Evolutionary conservation across 92 coral and sea anemone genomes (phyloP), one percentile per base, ranked within the genome.

Genomic region (Heliopora coerulea): DNA sequence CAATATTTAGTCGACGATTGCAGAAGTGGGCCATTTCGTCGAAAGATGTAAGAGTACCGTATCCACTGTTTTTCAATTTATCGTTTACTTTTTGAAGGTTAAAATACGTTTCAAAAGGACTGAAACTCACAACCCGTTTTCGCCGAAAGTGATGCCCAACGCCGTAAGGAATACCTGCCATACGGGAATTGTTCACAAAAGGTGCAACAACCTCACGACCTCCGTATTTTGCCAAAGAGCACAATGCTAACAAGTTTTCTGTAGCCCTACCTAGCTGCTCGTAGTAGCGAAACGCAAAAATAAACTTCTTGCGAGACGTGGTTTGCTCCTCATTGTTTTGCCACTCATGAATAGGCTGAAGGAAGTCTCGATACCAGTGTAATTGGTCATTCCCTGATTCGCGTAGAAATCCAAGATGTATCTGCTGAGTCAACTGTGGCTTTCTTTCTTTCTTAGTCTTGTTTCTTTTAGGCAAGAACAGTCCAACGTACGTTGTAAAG

Each of bases 221-320:
- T 46, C 88, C 89, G 79, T 75, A 83, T 65, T 77, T 90, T 15
- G 96, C 98, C 68, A 92, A 83, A 0, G 98, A 90, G 18, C 96
- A 88, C 66, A 93, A 72, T n/a, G 80, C 96, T 37, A 93, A 54
- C 5, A 93, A 84, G 69, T 90, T 93, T 75, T 78, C 83, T 44
- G 98, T 93, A 4, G 98, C 96, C 80, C 96, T 78, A 14, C 98
- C 98, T 28, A 93, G 79, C 72, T 93, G 98, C 68, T 93, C 98
- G 60, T 93, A 93, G 84, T 90, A 93, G 23, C 98, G 98, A 82
- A 93, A 93, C 49, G 84, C 96, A 83, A 87, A 93, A 44, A 93
- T 65, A 73, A 82, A 93, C 78, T 83, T 90, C 79, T 78, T 86
- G 73, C 66, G 76, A 69, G 32, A 21, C 32, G n/a, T 18, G 13